Percentiles rank a stretch among this genome's conserved stretches.
These are phyloP conservation scores for Spea hammondii DNA, from an alignment of 2,797 vertebrate species.

Conservation along the genomic window DNA sequence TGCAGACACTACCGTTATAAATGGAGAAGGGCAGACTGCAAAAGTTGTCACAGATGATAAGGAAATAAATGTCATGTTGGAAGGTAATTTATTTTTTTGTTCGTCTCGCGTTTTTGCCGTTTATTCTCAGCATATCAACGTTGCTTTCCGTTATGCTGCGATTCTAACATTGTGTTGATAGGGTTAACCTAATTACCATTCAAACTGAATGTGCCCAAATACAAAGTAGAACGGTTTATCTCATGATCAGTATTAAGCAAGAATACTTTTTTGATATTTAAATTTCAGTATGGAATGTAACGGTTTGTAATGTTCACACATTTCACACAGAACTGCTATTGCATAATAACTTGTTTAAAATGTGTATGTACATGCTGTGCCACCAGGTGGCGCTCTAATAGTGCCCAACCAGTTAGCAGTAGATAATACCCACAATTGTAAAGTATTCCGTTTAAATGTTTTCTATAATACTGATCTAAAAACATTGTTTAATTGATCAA, in stretches of 20 bases:
- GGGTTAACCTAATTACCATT: too few relatives aligned
- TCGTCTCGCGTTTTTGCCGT: not conserved
- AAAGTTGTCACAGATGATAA: constrained; percentile 85
- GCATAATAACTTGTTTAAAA: too few relatives aligned
- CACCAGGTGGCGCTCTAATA: not conserved
- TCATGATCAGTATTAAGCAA: too few relatives aligned
- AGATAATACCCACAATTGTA: not conserved
- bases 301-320: too few relatives aligned
- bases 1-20: constrained; percentile 79
- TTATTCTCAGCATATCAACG: not conserved
- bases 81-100: constrained; percentile 71
- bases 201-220: too few relatives aligned
- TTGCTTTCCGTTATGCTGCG: not conserved
- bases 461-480: not conserved
- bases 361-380: not conserved
- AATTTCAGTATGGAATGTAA: too few relatives aligned
- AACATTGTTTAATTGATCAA: too few relatives aligned
- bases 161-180: too few relatives aligned
- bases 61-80: constrained; percentile 89
- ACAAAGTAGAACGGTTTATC: too few relatives aligned
- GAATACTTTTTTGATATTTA: too few relatives aligned
- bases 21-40: constrained; percentile 84
- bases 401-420: not conserved
- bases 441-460: not conserved
- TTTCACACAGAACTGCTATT: too few relatives aligned